Conservation (phyloP, 2,888 invertebrate species). For the Conus canariensis region DNA sequence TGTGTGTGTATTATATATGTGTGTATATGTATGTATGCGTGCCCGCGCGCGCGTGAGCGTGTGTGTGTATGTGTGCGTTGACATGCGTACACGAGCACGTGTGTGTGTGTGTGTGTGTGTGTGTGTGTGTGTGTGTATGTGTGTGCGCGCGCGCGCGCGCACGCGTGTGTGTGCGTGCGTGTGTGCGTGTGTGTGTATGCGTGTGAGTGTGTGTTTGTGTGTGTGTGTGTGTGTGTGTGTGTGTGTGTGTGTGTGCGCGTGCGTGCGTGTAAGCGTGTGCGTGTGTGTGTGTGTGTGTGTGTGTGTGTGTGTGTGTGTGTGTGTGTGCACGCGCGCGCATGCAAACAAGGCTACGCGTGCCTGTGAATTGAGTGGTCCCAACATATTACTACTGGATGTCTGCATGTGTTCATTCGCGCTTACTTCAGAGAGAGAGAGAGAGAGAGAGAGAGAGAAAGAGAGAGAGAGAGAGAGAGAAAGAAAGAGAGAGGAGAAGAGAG, state of each 20-base stretch:
- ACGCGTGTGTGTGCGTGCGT: background rate
- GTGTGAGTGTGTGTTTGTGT: constrained; percentile 23
- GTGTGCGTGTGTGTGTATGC: constrained; percentile 17
- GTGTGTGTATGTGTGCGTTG: constrained; percentile 25
- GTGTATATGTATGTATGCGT: background rate
- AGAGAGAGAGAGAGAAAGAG: no score
- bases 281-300: background rate
- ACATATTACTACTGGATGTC: no score
- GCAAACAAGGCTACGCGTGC: no score
- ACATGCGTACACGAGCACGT: no score
- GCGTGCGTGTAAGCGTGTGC: background rate
- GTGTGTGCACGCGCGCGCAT: background rate
- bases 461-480: no score
- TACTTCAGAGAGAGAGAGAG: no score
- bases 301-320: constrained; percentile 26
- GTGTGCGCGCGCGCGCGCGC: background rate
- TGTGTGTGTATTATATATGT: background rate
- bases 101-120: constrained; percentile 13
- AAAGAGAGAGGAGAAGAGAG: no score
- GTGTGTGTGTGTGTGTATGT: constrained; percentile 25
- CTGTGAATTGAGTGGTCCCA: no score
- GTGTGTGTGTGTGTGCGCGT: constrained; percentile 21
- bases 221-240: constrained; percentile 27
- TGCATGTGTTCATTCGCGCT: no score
- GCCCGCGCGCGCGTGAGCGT: background rate